These are phyloP conservation scores for Gallinago solitaria DNA, from an alignment of 2,797 vertebrate genomes.

Conservation along the genomic window DNA sequence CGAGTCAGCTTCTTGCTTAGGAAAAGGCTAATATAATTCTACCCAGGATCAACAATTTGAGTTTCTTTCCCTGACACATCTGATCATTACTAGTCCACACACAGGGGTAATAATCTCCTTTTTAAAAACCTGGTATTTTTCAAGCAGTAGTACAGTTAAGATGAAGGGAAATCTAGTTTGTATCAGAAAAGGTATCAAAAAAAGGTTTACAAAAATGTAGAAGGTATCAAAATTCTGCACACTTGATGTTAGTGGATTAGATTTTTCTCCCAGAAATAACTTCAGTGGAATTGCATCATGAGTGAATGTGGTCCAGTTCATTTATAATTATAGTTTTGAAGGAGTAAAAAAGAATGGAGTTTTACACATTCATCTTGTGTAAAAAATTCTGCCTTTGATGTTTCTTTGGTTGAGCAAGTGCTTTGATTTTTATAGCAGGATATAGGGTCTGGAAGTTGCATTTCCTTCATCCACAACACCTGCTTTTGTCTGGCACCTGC, in stretches of 20 bases:
- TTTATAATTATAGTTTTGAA: neutral
- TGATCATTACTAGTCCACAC: neutral
- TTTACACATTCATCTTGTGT: neutral
- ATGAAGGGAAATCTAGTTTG: neutral
- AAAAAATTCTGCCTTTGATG: neutral
- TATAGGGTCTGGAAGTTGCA: neutral
- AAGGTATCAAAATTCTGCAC: neutral
- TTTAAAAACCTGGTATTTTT: neutral
- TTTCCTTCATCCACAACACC: neutral
- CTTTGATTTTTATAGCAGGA: neutral
- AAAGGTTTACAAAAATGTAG: neutral
- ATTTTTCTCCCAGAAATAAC: slow-evolving; percentile 29
- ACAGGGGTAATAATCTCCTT: neutral
- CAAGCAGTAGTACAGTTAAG: neutral
- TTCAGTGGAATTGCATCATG: neutral
- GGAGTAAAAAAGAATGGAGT: neutral
- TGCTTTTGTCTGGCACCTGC: neutral
- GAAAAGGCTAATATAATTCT: neutral
- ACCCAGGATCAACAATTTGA: neutral
- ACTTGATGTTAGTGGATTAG: neutral
- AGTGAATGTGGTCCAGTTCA: neutral
- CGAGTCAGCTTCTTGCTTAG: neutral
- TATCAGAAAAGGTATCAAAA: neutral
- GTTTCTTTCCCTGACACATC: neutral
- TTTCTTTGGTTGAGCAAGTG: neutral